A percentile compares a stretch with the other conserved stretches of the same genome.
Evolutionary conservation across 2,797 vertebrate species (phyloP).

Genomic region (Halcyon chelicuti): DNA sequence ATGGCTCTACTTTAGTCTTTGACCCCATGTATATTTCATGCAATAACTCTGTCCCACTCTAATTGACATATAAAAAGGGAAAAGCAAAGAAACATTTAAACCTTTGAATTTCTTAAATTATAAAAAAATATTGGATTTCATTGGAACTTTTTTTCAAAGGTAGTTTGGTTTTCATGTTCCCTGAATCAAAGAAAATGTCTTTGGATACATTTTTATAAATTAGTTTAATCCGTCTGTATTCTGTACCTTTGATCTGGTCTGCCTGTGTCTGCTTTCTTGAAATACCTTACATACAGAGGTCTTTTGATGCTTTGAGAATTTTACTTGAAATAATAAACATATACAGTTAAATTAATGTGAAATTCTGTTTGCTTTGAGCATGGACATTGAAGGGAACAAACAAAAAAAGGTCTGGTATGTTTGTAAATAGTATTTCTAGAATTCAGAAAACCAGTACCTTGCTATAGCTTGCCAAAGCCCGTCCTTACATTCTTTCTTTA

Average conservation of each 20-base stretch:
- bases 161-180: constrained; percentile 27
- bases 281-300: neutral
- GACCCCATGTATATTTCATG: neutral
- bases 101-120: constrained; percentile 9
- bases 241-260: constrained; percentile 37
- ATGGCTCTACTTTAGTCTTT: neutral
- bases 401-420: neutral
- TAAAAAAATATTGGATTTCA: neutral
- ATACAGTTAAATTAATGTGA: constrained; percentile 12
- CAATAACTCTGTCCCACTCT: neutral
- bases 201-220: constrained; percentile 8
- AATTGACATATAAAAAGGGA: neutral
- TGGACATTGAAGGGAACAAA: neutral
- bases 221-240: constrained; percentile 30
- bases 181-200: constrained; percentile 33
- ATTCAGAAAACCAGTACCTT: neutral
- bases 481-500: neutral
- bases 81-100: neutral
- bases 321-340: constrained; percentile 30
- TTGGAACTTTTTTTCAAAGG: constrained; percentile 16
- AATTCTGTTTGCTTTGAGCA: neutral
- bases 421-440: neutral
- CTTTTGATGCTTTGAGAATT: constrained; percentile 36
- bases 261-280: constrained; percentile 34
- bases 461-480: neutral